Percentiles rank a stretch among this genome's conserved stretches.
phyloP scores from a whole-genome alignment of 53 echinoderm and acorn worm species.

The Crossaster papposus region DNA sequence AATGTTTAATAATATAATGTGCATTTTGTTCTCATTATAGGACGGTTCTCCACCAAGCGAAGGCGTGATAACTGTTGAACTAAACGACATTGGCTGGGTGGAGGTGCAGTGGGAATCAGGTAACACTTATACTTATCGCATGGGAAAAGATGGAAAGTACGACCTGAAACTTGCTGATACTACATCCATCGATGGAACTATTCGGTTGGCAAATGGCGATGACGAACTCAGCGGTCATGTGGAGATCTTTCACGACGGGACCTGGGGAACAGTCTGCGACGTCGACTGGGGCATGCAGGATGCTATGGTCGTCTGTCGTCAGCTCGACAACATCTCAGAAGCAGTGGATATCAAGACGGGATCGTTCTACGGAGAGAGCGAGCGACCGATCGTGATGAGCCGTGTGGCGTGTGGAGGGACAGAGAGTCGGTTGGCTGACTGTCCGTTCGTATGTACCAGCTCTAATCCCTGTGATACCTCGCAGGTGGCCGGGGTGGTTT shows the following conservation, averaged over 20 bases:
- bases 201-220: not conserved
- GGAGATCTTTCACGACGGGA: too few species aligned
- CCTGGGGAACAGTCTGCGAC: too few species aligned
- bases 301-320: too few species aligned
- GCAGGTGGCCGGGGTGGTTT: constrained; percentile 2
- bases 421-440: constrained; percentile 1
- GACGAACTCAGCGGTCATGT: not conserved
- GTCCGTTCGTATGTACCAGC: not conserved
- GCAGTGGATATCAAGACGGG: too few species aligned
- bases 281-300: too few species aligned
- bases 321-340: too few species aligned
- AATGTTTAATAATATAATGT: too few species aligned
- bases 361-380: too few species aligned
- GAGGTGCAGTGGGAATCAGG: constrained; percentile 96
- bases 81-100: constrained; percentile 93
- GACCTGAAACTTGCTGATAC: constrained; percentile 84
- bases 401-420: not conserved
- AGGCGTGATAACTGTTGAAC: constrained; percentile 89
- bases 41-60: constrained; percentile 98
- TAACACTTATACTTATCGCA: constrained; percentile 89
- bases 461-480: not conserved
- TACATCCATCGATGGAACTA: not conserved
- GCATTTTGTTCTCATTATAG: constrained; percentile 55
- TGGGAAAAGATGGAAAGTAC: constrained; percentile 96
- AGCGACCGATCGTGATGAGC: not conserved